Conservation (phyloP, 2,113 vertebrate genomes). For the Camelus bactrianus region DNA sequence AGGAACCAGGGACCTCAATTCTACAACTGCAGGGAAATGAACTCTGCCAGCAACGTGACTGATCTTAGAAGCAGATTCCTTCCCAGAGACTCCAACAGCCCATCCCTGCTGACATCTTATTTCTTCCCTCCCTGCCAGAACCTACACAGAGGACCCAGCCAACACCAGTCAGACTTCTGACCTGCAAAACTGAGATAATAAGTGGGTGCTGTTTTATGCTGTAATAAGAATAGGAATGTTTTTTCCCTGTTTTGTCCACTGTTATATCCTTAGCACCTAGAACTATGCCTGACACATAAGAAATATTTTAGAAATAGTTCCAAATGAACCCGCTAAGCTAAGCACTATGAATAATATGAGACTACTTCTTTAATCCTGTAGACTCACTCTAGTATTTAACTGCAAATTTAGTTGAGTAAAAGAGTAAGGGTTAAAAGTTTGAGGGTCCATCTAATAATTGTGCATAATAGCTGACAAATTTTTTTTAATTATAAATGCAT, state of each 20-base stretch:
- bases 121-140: not conserved
- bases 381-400: not conserved
- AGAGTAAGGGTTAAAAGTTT: conserved; percentile 24
- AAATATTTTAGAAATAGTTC: conserved; percentile 2
- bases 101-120: not conserved
- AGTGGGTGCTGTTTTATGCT: not conserved
- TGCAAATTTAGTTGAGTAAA: not conserved
- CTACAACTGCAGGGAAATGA: not conserved
- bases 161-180: not conserved
- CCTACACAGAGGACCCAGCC: not conserved
- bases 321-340: not conserved
- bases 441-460: not conserved
- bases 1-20: not conserved
- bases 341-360: not conserved
- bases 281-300: not conserved
- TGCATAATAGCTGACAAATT: not conserved
- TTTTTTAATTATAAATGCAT: conserved; percentile 7
- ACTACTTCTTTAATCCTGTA: not conserved
- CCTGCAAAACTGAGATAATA: not conserved
- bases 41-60: not conserved
- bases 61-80: not conserved
- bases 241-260: not conserved
- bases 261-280: not conserved
- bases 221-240: not conserved
- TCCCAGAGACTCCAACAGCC: not conserved